phyloP scores from a whole-genome alignment of 1,140 invertebrate species.

The Neotoxoptera formosana region DNA sequence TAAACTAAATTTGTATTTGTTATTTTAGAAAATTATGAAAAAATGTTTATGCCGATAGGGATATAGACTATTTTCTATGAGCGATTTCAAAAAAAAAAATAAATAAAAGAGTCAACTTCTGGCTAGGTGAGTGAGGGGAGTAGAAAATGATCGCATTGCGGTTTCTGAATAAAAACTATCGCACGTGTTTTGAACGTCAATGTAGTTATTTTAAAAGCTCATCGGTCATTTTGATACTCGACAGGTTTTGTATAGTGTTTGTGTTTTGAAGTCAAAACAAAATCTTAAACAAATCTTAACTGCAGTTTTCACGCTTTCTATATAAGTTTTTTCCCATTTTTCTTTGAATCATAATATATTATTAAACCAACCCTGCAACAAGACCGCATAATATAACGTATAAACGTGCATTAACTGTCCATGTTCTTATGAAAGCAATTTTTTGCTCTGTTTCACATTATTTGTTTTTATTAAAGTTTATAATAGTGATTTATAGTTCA shows the following conservation, averaged over 20 bases:
- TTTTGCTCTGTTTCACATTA: not conserved
- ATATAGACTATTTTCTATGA: not conserved
- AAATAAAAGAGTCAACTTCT: not conserved
- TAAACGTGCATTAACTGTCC: not conserved
- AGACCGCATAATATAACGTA: not conserved
- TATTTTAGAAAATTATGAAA: not conserved
- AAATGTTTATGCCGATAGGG: not conserved
- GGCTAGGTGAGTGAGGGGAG: not conserved
- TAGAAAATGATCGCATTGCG: not conserved
- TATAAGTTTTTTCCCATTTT: not conserved
- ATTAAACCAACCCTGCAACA: not conserved
- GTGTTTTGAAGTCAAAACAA: not conserved
- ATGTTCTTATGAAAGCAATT: not conserved
- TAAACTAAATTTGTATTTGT: not conserved
- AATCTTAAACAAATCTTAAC: not conserved
- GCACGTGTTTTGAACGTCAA: not conserved
- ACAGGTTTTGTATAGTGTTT: not conserved
- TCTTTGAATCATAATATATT: not conserved
- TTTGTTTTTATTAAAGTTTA: not conserved
- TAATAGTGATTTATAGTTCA: not conserved
- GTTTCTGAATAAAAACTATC: not conserved
- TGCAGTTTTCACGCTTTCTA: not conserved
- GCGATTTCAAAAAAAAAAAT: not conserved
- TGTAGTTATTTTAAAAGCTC: not conserved
- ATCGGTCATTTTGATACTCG: not conserved